Conservation (phyloP, 2,888 invertebrate species). For the Trimorus sp. region DNA sequence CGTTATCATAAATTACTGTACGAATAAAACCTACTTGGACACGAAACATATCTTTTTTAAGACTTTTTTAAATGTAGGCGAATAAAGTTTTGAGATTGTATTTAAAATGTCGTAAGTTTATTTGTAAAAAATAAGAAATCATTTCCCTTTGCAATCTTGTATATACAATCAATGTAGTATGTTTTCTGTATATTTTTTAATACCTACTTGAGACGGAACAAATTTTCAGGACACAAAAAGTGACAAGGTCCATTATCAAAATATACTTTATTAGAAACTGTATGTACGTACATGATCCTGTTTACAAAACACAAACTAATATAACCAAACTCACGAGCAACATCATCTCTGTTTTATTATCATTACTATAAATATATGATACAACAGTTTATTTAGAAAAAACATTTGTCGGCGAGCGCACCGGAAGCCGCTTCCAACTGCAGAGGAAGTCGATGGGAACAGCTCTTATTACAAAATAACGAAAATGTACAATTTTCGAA, state of each 20-base stretch:
- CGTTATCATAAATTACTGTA: no score
- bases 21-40: no score
- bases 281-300: conserved; percentile 43
- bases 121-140: no score
- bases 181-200: background rate
- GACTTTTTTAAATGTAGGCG: no score
- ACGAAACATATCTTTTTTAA: no score
- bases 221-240: background rate
- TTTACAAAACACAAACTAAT: conserved; percentile 58
- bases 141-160: no score
- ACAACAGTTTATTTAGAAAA: conserved; percentile 46
- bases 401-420: conserved; percentile 23
- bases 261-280: conserved; percentile 66
- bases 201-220: no score
- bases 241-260: conserved; percentile 56
- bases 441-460: conserved; percentile 32
- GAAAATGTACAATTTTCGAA: conserved; percentile 68
- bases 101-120: no score
- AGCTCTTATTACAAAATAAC: conserved; percentile 64
- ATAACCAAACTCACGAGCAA: conserved; percentile 52
- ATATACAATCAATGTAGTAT: background rate
- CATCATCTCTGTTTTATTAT: conserved; percentile 20
- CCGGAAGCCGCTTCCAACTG: conserved; percentile 36
- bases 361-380: conserved; percentile 23
- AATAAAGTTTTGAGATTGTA: no score